phyloP scores from a whole-genome alignment of 2,888 invertebrate genomes.

The Gymnoscelis rufifasciata region DNA sequence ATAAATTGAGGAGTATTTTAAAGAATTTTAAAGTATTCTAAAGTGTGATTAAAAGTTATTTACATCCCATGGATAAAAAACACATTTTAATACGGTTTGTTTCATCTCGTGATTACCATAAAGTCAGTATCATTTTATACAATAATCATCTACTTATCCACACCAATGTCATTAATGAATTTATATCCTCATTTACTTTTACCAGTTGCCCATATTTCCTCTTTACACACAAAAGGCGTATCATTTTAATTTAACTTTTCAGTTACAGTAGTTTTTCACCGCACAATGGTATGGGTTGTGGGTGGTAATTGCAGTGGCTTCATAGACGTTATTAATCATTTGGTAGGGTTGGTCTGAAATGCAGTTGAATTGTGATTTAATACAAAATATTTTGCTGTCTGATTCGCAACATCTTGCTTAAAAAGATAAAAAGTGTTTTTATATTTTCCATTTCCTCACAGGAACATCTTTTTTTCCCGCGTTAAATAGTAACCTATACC shows the following conservation, averaged over 20 bases:
- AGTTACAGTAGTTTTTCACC: conserved; percentile 55
- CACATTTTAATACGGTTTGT: no score
- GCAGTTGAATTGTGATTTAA: conserved; percentile 20
- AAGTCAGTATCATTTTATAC: background rate
- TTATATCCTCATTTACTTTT: conserved; percentile 6
- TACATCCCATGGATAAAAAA: no score
- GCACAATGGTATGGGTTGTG: conserved; percentile 43
- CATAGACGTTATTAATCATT: conserved; percentile 75
- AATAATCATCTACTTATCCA: no score
- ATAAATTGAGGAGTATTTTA: no score
- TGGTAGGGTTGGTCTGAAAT: conserved; percentile 47
- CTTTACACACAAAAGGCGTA: conserved; percentile 38
- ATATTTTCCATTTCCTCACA: no score
- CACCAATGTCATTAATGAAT: background rate
- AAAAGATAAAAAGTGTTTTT: no score
- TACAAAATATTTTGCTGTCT: background rate
- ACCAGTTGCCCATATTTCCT: conserved; percentile 6
- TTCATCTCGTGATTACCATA: no score
- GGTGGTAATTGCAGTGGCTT: conserved; percentile 54
- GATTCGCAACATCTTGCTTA: background rate
- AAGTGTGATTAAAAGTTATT: no score
- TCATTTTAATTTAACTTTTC: conserved; percentile 50
- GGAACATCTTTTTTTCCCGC: no score
- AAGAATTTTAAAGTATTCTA: no score
- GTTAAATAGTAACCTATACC: no score